Conservation (phyloP, 64 coral and sea anemone species). For the Exaiptasia diaphana region DNA sequence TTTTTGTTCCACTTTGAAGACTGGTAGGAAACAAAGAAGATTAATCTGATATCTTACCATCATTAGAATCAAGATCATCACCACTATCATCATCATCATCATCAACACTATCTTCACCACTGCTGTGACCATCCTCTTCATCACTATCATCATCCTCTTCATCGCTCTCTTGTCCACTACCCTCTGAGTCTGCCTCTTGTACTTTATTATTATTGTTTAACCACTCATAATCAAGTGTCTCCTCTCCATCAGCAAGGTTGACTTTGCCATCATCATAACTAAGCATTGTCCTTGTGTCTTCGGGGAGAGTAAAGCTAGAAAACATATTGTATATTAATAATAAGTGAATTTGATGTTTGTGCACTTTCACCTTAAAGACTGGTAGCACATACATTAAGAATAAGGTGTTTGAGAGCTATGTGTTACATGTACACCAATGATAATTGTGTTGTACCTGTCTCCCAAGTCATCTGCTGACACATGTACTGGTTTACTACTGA, state of each 20-base stretch:
- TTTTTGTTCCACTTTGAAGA: no score
- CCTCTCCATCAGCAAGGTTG: conserved; percentile 8
- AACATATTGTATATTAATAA: neutral
- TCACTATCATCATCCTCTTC: neutral
- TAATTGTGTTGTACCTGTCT: conserved; percentile 55
- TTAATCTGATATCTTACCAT: no score
- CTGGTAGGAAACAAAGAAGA: no score
- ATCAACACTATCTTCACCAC: conserved; percentile 31
- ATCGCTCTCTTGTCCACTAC: neutral
- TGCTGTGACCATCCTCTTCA: neutral
- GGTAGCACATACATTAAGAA: neutral
- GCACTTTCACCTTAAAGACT: neutral
- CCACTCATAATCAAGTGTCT: neutral
- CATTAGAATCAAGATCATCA: conserved; percentile 36
- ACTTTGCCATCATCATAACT: conserved; percentile 77
- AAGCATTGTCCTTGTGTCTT: conserved; percentile 65
- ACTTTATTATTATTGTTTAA: no score
- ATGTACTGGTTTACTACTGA: conserved; percentile 64
- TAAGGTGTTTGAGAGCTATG: neutral
- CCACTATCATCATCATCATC: conserved; percentile 4
- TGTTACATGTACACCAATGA: neutral
- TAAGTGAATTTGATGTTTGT: neutral
- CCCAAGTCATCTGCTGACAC: conserved; percentile 95
- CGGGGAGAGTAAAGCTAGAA: conserved; percentile 57
- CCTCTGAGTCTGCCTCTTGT: neutral